phyloP scores from a whole-genome alignment of 2,888 invertebrate species.

The Argyra leucocephala region DNA sequence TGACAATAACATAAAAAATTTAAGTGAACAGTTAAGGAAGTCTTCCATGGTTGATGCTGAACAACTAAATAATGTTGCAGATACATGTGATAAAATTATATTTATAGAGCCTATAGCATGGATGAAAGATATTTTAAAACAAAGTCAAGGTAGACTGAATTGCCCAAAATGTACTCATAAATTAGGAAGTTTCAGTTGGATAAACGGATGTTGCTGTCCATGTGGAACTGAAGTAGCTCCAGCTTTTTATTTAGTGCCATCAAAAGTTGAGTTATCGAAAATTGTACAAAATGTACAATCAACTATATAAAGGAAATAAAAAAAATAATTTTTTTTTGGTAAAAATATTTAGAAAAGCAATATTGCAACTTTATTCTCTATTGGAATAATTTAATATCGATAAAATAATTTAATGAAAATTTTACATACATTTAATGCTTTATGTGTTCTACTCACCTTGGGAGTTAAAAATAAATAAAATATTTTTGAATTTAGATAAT shows the following conservation, averaged over 20 bases:
- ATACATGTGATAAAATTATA: constrained; percentile 60
- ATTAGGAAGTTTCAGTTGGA: constrained; percentile 85
- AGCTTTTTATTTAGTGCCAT: constrained; percentile 82
- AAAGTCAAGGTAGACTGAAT: constrained; percentile 69
- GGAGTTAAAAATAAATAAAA: neutral
- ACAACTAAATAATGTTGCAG: constrained; percentile 19
- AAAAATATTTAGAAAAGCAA: neutral
- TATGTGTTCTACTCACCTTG: constrained; percentile 1
- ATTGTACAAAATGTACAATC: constrained; percentile 79
- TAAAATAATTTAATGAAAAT: neutral
- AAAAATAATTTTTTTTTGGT: constrained; percentile 5
- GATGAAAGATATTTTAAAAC: constrained; percentile 67
- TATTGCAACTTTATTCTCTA: neutral
- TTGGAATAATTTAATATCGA: neutral
- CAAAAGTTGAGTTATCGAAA: constrained; percentile 83
- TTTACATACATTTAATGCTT: neutral
- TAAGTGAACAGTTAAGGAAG: constrained; percentile 16
- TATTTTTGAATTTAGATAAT: neutral
- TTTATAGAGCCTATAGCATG: constrained; percentile 85
- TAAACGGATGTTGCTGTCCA: constrained; percentile 80
- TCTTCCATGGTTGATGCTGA: constrained; percentile 11
- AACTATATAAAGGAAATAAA: constrained; percentile 50
- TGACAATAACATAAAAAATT: constrained; percentile 11
- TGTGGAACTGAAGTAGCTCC: constrained; percentile 84
- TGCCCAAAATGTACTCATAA: constrained; percentile 79